Evolutionary conservation across 2,888 invertebrate genomes (phyloP), one percentile per base, ranked within the genome.

Genomic region (Disparrhopalites patrizii): DNA sequence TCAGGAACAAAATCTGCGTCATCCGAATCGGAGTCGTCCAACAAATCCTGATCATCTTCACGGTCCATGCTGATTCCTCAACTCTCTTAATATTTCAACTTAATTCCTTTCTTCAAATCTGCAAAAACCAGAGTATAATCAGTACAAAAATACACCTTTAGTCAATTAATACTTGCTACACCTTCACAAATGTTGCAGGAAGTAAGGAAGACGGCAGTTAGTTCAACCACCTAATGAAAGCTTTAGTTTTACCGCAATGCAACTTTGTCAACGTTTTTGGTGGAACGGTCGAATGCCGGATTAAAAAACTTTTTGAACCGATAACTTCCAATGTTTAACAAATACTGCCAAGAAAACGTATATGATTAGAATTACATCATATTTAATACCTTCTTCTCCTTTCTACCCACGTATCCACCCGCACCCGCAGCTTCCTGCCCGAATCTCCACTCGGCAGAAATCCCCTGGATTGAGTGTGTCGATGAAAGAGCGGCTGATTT

Each of bases 1-100:
- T 50, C 64, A 13, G 70, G 70, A 36, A 66, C 58, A 47, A 68
- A 70, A 36, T 70, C 70, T 18, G 67, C 70, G 52, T 70, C 70
- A 25, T 70, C 70, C 10, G 64, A 57, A 50, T 70, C 70, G 13
- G 63, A 65, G 28, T 70, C 68, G 30, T 58, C 66, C 2, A 36
- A 10, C 23, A 4, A 30, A 18, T 30, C 52, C 13, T 62, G 47
- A 25, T 62, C 47, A 25, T 62, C 47, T 28, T 62, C 50, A n/a
- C 50, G 30, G 5, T 47, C 30, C 10, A 20, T 30, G 15, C 52
- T 52, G 51, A 62, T 62, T 3, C 13, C 28, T 13, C n/a, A n/a
- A n/a, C n/a, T n/a, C n/a, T n/a, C n/a, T n/a, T n/a, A n/a, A n/a
- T n/a, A n/a, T n/a, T n/a, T n/a, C n/a, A n/a, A n/a, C n/a, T n/a